Conservation (phyloP, 2,888 invertebrate species). For the Subacronicta megacephala region DNA sequence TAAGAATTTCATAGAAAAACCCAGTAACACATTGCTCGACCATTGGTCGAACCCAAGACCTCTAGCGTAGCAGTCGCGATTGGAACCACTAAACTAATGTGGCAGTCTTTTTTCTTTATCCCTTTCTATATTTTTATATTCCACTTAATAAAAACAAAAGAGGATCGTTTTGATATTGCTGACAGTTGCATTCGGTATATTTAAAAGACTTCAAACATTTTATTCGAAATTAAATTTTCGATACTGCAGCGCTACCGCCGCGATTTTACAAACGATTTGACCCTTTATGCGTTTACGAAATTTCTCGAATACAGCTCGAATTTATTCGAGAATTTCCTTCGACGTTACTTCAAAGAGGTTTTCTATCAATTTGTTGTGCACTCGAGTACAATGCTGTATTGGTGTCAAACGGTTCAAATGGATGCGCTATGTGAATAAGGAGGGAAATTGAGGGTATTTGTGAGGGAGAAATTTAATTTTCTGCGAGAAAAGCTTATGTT, state of each 20-base stretch:
- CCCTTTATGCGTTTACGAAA: slow-evolving; percentile 35
- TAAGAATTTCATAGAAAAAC: no score
- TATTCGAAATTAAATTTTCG: slow-evolving; percentile 33
- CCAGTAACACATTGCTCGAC: no score
- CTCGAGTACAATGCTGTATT: slow-evolving; percentile 44
- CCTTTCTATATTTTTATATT: no score
- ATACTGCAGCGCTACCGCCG: slow-evolving; percentile 3
- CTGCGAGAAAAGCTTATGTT: slow-evolving; percentile 12
- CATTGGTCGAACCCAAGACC: no score
- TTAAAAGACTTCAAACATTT: slow-evolving; percentile 18
- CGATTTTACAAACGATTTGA: slow-evolving; percentile 43
- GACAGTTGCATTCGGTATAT: slow-evolving; percentile 24
- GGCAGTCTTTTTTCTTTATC: no score
- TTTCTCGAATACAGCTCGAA: slow-evolving; percentile 27
- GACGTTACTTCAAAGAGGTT: slow-evolving; percentile 34
- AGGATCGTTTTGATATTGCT: not conserved
- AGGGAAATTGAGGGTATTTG: slow-evolving; percentile 43
- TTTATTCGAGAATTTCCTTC: slow-evolving; percentile 38
- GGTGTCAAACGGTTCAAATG: slow-evolving; percentile 43
- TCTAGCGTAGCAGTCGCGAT: no score
- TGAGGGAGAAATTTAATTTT: slow-evolving; percentile 37
- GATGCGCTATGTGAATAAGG: slow-evolving; percentile 37
- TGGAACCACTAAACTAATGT: no score
- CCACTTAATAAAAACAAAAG: no score
- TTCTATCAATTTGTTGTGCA: slow-evolving; percentile 48